Evolutionary conservation across 2,888 invertebrate species (phyloP).

Genomic region (Caenorhabditis virilis): DNA sequence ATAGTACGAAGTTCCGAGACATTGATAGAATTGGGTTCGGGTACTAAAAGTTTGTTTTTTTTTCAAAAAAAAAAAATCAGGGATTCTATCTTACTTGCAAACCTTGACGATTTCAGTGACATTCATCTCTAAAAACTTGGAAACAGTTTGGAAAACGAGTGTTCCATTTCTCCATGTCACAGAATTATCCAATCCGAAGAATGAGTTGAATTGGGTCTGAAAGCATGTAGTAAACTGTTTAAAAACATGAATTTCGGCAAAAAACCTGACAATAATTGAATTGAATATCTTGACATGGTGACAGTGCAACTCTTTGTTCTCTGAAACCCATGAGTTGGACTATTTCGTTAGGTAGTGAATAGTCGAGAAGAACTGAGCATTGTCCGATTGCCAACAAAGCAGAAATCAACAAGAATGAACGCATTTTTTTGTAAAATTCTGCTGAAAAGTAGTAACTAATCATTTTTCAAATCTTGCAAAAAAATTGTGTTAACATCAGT

Average conservation of each 20-base stretch:
- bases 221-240: neutral
- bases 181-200: conserved; percentile 34
- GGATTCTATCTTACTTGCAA: conserved; percentile 43
- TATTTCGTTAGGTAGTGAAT: conserved; percentile 16
- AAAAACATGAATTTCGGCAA: neutral
- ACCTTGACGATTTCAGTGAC: conserved; percentile 44
- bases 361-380: conserved; percentile 11
- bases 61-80: neutral
- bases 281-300: conserved; percentile 32
- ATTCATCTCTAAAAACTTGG: conserved; percentile 31
- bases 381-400: neutral
- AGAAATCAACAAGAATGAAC: neutral
- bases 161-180: conserved; percentile 42
- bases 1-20: conserved; percentile 56
- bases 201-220: conserved; percentile 32
- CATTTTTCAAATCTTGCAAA: too few relatives aligned
- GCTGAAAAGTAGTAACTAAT: too few relatives aligned
- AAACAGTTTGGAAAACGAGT: conserved; percentile 33
- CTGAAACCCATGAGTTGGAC: conserved; percentile 28
- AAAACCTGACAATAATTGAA: conserved; percentile 39
- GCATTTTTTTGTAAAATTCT: conserved; percentile 11
- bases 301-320: conserved; percentile 17
- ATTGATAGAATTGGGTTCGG: conserved; percentile 54
- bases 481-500: conserved; percentile 13
- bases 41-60: conserved; percentile 24